These are phyloP conservation scores for Dinoponera quadriceps DNA, from an alignment of 1,140 invertebrate genomes.

Conservation along the genomic window DNA sequence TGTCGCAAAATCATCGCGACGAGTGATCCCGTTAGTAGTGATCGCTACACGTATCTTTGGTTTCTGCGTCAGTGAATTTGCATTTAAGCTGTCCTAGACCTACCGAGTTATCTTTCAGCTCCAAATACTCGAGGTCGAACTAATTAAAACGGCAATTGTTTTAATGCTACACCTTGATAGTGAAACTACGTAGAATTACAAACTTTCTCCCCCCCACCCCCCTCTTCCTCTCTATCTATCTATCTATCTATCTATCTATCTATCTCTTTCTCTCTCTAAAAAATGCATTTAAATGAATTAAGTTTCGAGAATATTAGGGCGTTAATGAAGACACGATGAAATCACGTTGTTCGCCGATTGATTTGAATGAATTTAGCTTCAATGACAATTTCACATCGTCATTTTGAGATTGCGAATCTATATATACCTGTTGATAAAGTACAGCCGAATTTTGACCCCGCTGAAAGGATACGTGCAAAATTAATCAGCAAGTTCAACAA, in stretches of 20 bases:
- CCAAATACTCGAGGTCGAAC: not conserved
- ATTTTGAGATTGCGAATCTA: not conserved
- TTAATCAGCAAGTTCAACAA: not conserved
- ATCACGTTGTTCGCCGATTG: not conserved
- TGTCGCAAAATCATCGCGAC: conserved; percentile 5
- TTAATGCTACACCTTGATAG: conserved; percentile 6
- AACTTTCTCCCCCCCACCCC: not conserved
- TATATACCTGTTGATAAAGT: too few relatives aligned
- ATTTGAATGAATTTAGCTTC: not conserved
- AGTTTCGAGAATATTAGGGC: not conserved
- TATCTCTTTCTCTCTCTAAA: not conserved
- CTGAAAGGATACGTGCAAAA: not conserved
- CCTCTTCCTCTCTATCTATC: too few relatives aligned
- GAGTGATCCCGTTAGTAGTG: conserved; percentile 11
- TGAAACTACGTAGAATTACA: conserved; percentile 1
- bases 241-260: too few relatives aligned
- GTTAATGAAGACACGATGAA: not conserved
- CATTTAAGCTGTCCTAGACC: conserved; percentile 38
- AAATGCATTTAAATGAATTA: not conserved
- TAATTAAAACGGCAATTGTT: not conserved
- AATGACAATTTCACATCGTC: not conserved
- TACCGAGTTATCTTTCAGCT: conserved; percentile 29
- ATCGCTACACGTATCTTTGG: conserved; percentile 38
- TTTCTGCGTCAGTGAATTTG: conserved; percentile 43
- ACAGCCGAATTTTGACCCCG: not conserved